These are phyloP conservation scores for Ditula angustiorana DNA, from an alignment of 2,888 invertebrate genomes.

Conservation along the genomic window DNA sequence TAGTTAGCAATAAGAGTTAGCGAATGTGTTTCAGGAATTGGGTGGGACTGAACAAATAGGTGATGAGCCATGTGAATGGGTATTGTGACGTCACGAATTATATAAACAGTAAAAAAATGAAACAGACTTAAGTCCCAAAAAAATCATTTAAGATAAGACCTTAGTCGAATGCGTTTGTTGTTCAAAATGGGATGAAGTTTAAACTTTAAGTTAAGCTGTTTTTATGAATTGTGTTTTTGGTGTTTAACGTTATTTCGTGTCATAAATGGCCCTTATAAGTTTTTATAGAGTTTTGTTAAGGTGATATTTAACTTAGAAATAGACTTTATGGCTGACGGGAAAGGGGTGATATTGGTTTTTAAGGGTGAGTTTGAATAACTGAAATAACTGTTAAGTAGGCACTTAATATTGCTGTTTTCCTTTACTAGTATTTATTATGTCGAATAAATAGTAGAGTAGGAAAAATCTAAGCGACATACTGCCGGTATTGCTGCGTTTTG, in stretches of 20 bases:
- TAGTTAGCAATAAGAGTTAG: not conserved
- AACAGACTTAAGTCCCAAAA: not conserved
- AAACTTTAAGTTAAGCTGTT: not conserved
- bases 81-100: slow-evolving; percentile 30
- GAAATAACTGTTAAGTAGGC: slow-evolving; percentile 16
- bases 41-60: slow-evolving; percentile 34
- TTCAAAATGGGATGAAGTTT: not conserved
- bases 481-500: too few relatives aligned
- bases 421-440: slow-evolving; percentile 11
- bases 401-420: slow-evolving; percentile 6
- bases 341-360: not conserved
- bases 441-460: slow-evolving; percentile 1
- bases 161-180: not conserved
- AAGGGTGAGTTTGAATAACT: not conserved
- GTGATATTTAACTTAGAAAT: slow-evolving; percentile 23
- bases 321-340: slow-evolving; percentile 19
- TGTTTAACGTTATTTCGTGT: slow-evolving; percentile 20
- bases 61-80: slow-evolving; percentile 37
- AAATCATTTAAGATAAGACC: not conserved
- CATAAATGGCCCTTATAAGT: slow-evolving; percentile 16
- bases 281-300: slow-evolving; percentile 13
- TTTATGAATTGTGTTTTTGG: not conserved
- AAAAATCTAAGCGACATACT: not conserved
- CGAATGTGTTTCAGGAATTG: not conserved
- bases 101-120: not conserved